Base-by-base conservation (phyloP, 2,888 invertebrate genomes). In the Cryptus armator region DNA sequence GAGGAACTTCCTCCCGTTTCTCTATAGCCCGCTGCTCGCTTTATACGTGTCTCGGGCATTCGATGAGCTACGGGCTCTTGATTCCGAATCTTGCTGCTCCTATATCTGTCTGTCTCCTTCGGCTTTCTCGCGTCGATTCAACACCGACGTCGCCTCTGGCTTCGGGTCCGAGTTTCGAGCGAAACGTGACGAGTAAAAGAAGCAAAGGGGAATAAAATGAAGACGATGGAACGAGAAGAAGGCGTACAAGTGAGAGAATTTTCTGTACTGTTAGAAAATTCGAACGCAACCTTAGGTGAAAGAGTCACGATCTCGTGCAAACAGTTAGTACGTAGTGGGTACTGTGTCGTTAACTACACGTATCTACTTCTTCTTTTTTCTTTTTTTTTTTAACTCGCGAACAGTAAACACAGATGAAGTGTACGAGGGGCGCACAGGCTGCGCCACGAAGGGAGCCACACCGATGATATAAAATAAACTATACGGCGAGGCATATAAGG, bases 31-130 rank as follows among this genome's bases (percentile, higher is more conserved):
- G 3, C 48, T 48, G 32, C 48, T 51, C 81, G 19, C 56, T 59
- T 79, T 56, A 76, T 82, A 85, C 85, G 85, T 83, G 82, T 85
- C 80, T 62, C 66, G 85, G 76, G 85, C 85, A 67, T 80, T 72
- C 82, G 85, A 85, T 83, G 85, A 85, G 85, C 81, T 81, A 67
- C 51, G 84, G 19, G 67, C 79, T 82, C 66, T 59, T 51, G 74
- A 81, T 82, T 76, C 75, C 70, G 77, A 81, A 66, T 75, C 81
- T 77, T 72, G 59, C 44, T 56, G n/a, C 59, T 66, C 16, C 32
- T 68, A 51, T 66, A 37, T 53, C 64, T 68, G 10, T 62, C 79
- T 7, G 7, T 14, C 29, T 19, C n/a, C 44, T 46, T n/a, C 12
- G 29, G 29, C 32, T 24, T 2, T 3, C 48, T 48, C 51, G 48